Percentiles rank a stretch among this genome's conserved stretches.
Conservation (phyloP, 2,797 vertebrate species). For the Petrocephalus sullivani region DNA sequence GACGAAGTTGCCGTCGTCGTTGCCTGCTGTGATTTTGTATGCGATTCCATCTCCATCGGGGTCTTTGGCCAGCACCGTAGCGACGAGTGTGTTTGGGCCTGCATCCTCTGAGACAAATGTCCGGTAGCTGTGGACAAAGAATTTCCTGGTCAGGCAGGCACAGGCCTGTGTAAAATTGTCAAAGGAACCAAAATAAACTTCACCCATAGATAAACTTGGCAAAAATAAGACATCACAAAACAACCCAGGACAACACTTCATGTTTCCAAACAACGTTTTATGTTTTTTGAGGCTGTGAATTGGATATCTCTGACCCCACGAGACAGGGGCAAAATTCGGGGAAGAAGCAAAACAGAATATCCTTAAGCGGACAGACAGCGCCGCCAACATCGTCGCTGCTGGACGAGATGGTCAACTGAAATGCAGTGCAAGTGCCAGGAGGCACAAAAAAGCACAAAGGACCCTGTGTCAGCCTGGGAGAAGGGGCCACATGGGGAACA, state of each 20-base stretch:
- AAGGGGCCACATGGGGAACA: not conserved
- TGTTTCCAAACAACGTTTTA: not conserved
- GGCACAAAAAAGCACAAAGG: not conserved
- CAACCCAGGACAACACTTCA: not conserved
- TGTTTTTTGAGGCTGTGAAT: not conserved
- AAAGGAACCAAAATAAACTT: not conserved
- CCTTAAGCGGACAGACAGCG: not conserved
- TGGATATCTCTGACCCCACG: not conserved
- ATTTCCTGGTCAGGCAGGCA: not conserved
- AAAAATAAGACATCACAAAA: not conserved
- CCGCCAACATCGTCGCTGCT: not conserved
- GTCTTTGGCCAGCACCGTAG: slow-evolving; percentile 79
- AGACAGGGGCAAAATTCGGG: not conserved
- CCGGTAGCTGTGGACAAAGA: slow-evolving; percentile 63
- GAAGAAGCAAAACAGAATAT: not conserved
- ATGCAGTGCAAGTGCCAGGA: not conserved
- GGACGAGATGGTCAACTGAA: not conserved
- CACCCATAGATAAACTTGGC: not conserved
- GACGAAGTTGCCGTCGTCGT: slow-evolving; percentile 78
- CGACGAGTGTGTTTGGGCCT: slow-evolving; percentile 77
- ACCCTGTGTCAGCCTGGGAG: not conserved
- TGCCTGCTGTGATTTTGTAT: slow-evolving; percentile 74
- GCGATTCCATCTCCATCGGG: slow-evolving; percentile 80
- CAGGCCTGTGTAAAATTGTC: not conserved
- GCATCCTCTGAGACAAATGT: slow-evolving; percentile 87